Percentiles rank a stretch among this genome's conserved stretches.
These are phyloP conservation scores for Antechinus stuartii DNA, from an alignment of 2,113 vertebrate genomes.

Conservation along the genomic window DNA sequence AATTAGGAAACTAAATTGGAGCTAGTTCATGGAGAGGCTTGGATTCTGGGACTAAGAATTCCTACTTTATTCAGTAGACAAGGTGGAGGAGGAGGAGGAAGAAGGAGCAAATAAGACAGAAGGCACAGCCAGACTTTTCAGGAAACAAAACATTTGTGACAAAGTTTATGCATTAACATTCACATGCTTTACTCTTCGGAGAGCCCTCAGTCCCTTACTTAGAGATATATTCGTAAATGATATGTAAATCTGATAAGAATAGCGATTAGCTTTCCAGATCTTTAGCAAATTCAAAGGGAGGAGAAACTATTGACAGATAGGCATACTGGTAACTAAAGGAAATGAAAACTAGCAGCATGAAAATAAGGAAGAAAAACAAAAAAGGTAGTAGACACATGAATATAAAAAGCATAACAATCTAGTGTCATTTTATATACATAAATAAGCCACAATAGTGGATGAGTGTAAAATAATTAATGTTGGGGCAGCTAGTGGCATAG, in stretches of 20 bases:
- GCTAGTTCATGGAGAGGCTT: neutral
- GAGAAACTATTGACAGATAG: neutral
- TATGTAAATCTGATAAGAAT: neutral
- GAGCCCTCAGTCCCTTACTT: neutral
- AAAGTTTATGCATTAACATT: neutral
- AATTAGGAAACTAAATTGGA: neutral
- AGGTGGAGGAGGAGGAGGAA: neutral
- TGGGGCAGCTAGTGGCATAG: no score
- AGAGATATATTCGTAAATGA: neutral
- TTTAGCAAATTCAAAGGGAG: neutral
- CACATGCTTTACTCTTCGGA: neutral
- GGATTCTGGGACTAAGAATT: neutral
- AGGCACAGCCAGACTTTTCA: neutral
- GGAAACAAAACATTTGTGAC: neutral
- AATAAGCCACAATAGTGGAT: neutral
- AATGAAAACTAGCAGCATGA: neutral
- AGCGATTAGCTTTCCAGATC: neutral
- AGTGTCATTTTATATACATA: neutral
- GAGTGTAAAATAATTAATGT: neutral
- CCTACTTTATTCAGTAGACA: neutral
- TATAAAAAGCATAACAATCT: neutral
- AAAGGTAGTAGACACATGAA: neutral
- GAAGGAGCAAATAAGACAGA: conserved; percentile 1
- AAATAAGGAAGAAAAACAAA: neutral
- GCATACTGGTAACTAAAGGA: neutral